Conservation (phyloP, 2,113 vertebrate genomes). For the Oncorhynchus mykiss region DNA sequence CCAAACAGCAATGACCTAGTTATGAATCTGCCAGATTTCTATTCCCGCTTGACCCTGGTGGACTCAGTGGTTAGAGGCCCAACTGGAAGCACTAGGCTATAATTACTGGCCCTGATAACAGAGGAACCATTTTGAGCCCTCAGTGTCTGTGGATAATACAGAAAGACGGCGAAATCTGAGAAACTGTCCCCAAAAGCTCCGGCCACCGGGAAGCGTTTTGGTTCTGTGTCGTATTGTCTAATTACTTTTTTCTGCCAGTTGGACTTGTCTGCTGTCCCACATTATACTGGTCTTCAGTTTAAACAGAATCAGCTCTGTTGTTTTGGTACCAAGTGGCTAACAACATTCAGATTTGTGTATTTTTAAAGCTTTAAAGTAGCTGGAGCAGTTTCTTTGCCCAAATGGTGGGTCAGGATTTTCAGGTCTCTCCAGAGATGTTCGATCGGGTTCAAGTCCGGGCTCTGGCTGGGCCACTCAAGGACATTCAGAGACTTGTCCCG, state of each 20-base stretch:
- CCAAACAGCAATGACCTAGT: slow-evolving; percentile 36
- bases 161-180: neutral
- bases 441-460: too few relatives aligned
- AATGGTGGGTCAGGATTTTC: too few relatives aligned
- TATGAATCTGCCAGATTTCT: slow-evolving; percentile 26
- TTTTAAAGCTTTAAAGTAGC: too few relatives aligned
- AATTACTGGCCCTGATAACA: slow-evolving; percentile 23
- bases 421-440: too few relatives aligned
- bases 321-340: neutral
- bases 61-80: slow-evolving; percentile 9
- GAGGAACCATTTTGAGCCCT: neutral
- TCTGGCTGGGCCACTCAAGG: too few relatives aligned
- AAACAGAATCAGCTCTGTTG: neutral
- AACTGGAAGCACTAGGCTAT: slow-evolving; percentile 10
- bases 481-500: too few relatives aligned
- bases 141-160: slow-evolving; percentile 7
- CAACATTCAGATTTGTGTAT: neutral
- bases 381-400: too few relatives aligned
- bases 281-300: neutral
- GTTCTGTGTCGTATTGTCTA: neutral
- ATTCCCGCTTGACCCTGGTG: neutral
- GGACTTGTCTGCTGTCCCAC: neutral
- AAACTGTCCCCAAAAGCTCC: neutral
- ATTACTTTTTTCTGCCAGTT: slow-evolving; percentile 13
- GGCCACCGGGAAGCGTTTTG: too few relatives aligned